Conservation (phyloP, 2,113 vertebrate species). For the Hippocampus comes region DNA sequence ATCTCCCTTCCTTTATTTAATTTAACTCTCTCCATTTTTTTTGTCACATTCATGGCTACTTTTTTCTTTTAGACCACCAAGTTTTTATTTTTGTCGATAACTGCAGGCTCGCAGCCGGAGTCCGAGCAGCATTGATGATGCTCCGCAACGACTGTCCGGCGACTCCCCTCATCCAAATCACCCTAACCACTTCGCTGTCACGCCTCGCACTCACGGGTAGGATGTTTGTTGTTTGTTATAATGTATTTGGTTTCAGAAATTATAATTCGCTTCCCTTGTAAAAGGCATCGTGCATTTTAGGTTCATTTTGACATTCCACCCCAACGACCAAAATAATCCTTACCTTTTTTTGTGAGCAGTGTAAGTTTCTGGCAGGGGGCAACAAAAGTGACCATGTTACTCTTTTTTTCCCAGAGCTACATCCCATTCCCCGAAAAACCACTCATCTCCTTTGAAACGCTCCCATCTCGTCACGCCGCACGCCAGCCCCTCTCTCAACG, state of each 20-base stretch:
- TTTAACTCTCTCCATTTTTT: slow-evolving; percentile 64
- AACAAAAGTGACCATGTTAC: too few species aligned
- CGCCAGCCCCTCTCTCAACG: slow-evolving; percentile 53
- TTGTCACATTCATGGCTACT: slow-evolving; percentile 81
- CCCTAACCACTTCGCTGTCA: slow-evolving; percentile 61
- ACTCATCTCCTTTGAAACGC: slow-evolving; percentile 54
- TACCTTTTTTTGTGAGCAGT: too few species aligned
- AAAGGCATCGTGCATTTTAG: too few species aligned
- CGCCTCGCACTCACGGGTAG: slow-evolving; percentile 69
- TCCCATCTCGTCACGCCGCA: slow-evolving; percentile 42
- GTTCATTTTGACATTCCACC: too few species aligned
- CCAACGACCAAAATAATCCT: too few species aligned
- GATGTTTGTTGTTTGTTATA: background rate
- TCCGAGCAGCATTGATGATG: slow-evolving; percentile 81
- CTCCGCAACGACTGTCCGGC: slow-evolving; percentile 64
- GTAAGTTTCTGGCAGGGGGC: too few species aligned
- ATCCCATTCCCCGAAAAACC: slow-evolving; percentile 65
- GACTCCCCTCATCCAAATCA: slow-evolving; percentile 70
- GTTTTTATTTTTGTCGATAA: slow-evolving; percentile 99
- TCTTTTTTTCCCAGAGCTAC: slow-evolving; percentile 61
- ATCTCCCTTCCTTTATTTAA: slow-evolving; percentile 49
- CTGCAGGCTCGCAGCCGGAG: slow-evolving; percentile 87
- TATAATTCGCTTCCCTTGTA: too few species aligned
- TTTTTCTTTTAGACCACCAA: slow-evolving; percentile 87
- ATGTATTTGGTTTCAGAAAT: background rate